Evolutionary conservation across 2,797 vertebrate species (phyloP), one percentile per base, ranked within the genome.

Genomic region (Tinamus major): DNA sequence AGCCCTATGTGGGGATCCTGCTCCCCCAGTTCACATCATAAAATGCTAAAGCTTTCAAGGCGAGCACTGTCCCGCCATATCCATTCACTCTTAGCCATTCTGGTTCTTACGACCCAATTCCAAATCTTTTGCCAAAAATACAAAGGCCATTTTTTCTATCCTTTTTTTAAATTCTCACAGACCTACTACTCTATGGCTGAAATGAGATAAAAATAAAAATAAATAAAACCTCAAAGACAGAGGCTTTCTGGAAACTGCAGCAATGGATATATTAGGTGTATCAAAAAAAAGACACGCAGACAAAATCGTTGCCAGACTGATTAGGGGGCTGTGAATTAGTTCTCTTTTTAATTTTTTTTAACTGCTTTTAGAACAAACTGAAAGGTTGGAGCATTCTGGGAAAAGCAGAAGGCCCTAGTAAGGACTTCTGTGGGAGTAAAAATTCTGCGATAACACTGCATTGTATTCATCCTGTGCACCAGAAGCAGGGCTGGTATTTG

Each of bases 401-500:
- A 23, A 49, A 90, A 65, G 17, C 7, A 65, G 41, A 10, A 74
- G 23, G 37, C 51, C 46, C 41, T 37, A 49, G 41, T 21, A 26
- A 3, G 46, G 46, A 65, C 21, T 78, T 86, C 6, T 74, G 42
- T 91, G 82, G 51, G 51, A 61, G 55, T 21, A 71, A 88, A 21
- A 79, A 70, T 10, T 12, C 79, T 68, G 14, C 64, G 75, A 18
- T 87, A 79, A 79, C 90, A 13, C 59, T 76, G 39, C 41, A 9
- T 71, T 89, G 44, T 81, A 56, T 85, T 93, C 55, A 27, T 79
- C 48, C 33, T 94, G 39, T 44, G 62, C 80, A 65, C n/a, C 69
- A 90, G 69, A 85, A 87, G 69, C 59, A n/a, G 63, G 39, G 24
- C 69, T 92, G 79, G 46, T 72, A 44, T 91, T 89, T 87, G 85